A percentile compares a stretch with the other conserved stretches of the same genome.
These are phyloP conservation scores for Calameuta idolon DNA, from an alignment of 2,888 invertebrate species.

Conservation along the genomic window DNA sequence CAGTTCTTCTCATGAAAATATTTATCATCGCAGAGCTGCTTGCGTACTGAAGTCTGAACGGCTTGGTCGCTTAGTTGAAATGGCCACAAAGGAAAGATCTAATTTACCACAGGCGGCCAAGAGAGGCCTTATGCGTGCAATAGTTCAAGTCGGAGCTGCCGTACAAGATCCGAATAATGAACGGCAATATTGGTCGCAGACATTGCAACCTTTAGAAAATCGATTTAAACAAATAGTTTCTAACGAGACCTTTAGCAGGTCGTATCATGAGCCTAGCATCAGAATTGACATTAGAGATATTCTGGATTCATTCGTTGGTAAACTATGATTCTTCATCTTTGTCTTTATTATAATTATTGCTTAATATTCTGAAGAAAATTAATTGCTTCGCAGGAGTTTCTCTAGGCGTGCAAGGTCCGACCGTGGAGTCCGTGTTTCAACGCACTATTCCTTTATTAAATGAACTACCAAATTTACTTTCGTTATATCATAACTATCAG, in stretches of 20 bases:
- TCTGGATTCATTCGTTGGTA: constrained; percentile 79
- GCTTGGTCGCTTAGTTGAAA: constrained; percentile 70
- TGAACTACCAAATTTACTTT: constrained; percentile 78
- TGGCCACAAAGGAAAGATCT: constrained; percentile 69
- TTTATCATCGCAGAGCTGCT: constrained; percentile 66
- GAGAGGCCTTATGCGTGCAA: constrained; percentile 78
- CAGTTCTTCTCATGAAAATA: constrained; percentile 21
- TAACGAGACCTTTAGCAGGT: constrained; percentile 69
- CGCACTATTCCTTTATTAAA: constrained; percentile 75
- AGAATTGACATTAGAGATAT: constrained; percentile 79
- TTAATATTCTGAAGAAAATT: neutral
- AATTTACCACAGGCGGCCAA: constrained; percentile 72
- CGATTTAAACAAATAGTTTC: constrained; percentile 71
- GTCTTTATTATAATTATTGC: neutral
- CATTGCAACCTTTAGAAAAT: constrained; percentile 68
- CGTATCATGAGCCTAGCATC: constrained; percentile 73
- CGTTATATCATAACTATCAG: constrained; percentile 83
- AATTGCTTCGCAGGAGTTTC: constrained; percentile 70
- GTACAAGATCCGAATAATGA: constrained; percentile 53
- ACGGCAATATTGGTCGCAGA: constrained; percentile 49
- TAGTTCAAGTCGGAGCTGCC: constrained; percentile 76
- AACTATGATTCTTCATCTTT: constrained; percentile 15
- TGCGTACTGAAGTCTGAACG: constrained; percentile 72
- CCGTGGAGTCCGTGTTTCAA: constrained; percentile 70
- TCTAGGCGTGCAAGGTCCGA: constrained; percentile 71